Evolutionary conservation across 1,140 invertebrate genomes (phyloP).

Genomic region (Himalopsyche phryganea): DNA sequence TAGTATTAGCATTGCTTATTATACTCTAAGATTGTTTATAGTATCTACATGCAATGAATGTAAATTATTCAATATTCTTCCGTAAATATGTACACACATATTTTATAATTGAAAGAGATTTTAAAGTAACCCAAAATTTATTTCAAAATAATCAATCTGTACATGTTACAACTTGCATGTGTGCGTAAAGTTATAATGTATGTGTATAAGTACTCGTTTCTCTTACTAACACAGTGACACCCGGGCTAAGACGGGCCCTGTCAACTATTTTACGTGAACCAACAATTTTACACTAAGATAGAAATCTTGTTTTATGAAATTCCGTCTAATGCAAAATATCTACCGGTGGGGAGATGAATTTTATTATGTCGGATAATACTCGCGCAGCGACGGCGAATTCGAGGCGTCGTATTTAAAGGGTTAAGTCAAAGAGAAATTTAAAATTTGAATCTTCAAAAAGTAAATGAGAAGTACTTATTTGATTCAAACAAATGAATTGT

Average conservation of each 20-base stretch:
- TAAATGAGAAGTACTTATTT: too few relatives aligned
- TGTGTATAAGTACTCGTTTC: background rate
- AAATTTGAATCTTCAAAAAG: too few relatives aligned
- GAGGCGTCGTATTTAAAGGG: background rate
- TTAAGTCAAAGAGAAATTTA: too few relatives aligned
- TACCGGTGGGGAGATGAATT: conserved; percentile 26
- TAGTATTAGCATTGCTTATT: too few relatives aligned
- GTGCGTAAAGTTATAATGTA: background rate
- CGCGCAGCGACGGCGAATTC: conserved; percentile 6
- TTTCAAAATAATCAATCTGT: too few relatives aligned
- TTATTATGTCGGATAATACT: conserved; percentile 28
- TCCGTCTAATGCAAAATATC: conserved; percentile 30
- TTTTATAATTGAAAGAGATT: too few relatives aligned
- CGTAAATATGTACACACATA: too few relatives aligned
- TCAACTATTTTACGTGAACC: conserved; percentile 29
- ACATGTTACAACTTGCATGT: background rate
- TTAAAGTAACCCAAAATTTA: too few relatives aligned
- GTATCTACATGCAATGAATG: too few relatives aligned
- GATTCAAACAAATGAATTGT: too few relatives aligned
- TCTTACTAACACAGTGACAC: background rate
- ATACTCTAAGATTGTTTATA: too few relatives aligned
- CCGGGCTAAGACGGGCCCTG: conserved; percentile 10
- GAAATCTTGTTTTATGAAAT: conserved; percentile 33
- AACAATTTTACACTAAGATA: conserved; percentile 31
- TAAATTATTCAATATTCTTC: too few relatives aligned